Evolutionary conservation across 1,140 invertebrate species (phyloP), one percentile per base, ranked within the genome.

Genomic region (Nephotettix cincticeps): DNA sequence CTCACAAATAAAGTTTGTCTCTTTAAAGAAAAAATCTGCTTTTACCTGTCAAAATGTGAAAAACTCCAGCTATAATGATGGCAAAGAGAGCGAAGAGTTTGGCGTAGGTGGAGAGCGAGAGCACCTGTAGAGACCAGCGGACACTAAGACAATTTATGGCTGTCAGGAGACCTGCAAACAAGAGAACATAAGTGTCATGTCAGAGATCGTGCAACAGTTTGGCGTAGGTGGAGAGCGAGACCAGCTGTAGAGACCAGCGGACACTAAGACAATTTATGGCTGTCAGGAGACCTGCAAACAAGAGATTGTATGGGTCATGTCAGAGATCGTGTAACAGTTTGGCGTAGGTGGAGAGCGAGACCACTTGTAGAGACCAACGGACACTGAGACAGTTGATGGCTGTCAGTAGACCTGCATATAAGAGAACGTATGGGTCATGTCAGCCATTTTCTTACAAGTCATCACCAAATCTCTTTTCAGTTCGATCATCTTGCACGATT

Each of bases 381-480:
- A 97, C 94, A 75, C 93, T 93, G 71, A 89, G 81, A 78, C 94
- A 96, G 80, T 97, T 98, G 61, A 97, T 85, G 17, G 91, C 92
- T 1, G 94, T 97, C 45, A 97, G 83, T 14, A 95, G 76, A 84
- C 90, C 95, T 97, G 81, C 3, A 73, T 68, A n/a, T n/a, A n/a
- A n/a, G n/a, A n/a, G n/a, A n/a, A n/a, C n/a, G n/a, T n/a, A n/a
- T n/a, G n/a, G n/a, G n/a, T n/a, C n/a, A 98, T 96, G 63, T 90
- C 86, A 3, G 89, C 78, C 2, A 98, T 81, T 0, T 95, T 95
- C 9, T n/a, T 93, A 76, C 1, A 98, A n/a, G n/a, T n/a, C n/a
- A n/a, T n/a, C n/a, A n/a, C n/a, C n/a, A n/a, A n/a, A n/a, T n/a
- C n/a, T n/a, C n/a, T n/a, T n/a, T n/a, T n/a, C n/a, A n/a, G n/a